phyloP scores from a whole-genome alignment of 1,140 invertebrate genomes.

The Dendroctonus ponderosae region DNA sequence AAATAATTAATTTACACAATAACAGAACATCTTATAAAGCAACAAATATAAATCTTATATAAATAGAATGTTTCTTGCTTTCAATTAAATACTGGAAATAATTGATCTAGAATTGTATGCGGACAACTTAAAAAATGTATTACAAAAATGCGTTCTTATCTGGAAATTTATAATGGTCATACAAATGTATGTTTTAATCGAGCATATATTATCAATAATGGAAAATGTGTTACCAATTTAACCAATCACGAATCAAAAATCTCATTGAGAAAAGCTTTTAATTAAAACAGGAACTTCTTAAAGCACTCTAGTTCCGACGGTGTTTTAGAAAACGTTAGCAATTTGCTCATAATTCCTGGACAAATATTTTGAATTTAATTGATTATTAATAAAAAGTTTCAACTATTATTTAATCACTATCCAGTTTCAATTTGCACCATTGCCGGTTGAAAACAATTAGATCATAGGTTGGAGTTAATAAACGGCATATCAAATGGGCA shows the following conservation, averaged over 20 bases:
- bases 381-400: too few species aligned
- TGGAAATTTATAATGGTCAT: background rate
- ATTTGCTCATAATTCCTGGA: too few species aligned
- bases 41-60: conserved; percentile 31
- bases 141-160: background rate
- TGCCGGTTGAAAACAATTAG: too few species aligned
- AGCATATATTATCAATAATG: background rate
- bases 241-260: background rate
- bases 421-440: too few species aligned
- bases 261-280: conserved; percentile 2
- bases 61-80: conserved; percentile 22
- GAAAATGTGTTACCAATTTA: conserved; percentile 1
- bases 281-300: conserved; percentile 8
- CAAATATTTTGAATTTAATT: too few species aligned
- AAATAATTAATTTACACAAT: conserved; percentile 27
- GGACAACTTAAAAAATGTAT: background rate
- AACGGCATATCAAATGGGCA: background rate
- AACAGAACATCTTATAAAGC: conserved; percentile 27
- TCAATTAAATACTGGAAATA: conserved; percentile 27
- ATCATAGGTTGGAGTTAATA: background rate
- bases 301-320: too few species aligned
- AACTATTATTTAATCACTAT: too few species aligned
- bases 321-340: too few species aligned
- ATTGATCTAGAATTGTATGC: conserved; percentile 1
- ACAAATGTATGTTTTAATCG: background rate